A percentile compares a stretch with the other conserved stretches of the same genome.
Conservation (phyloP, 2,113 vertebrate genomes). For the Poecilia latipinna region DNA sequence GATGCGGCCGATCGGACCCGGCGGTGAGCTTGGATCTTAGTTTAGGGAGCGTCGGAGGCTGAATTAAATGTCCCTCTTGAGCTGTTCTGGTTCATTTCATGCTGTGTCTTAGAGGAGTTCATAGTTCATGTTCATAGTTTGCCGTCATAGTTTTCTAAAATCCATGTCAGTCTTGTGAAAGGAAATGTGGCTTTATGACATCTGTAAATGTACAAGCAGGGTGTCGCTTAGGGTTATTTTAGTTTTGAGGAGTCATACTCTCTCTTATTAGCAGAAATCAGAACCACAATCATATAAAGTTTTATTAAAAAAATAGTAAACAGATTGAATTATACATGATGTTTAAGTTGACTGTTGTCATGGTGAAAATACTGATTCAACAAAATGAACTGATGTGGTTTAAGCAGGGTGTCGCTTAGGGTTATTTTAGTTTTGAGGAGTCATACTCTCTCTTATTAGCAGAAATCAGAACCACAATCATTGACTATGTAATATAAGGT, state of each 20-base stretch:
- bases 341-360: neutral
- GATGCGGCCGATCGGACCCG: constrained; percentile 94
- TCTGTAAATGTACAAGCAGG: no score
- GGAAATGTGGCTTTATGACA: neutral
- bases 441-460: no score
- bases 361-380: neutral
- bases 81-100: neutral
- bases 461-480: neutral
- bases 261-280: neutral
- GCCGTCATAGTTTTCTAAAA: neutral
- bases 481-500: no score
- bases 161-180: neutral
- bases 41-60: neutral
- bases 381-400: no score
- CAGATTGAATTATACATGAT: neutral
- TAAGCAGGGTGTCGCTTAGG: no score
- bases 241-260: neutral
- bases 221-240: neutral
- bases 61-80: neutral
- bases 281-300: neutral
- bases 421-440: neutral
- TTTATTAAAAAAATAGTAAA: neutral
- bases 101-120: no score
- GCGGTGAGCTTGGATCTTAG: constrained; percentile 78
- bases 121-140: neutral